A percentile compares a stretch with the other conserved stretches of the same genome.
These are phyloP conservation scores for Sarcophaga caerulescens DNA, from an alignment of 2,888 invertebrate genomes.

Conservation along the genomic window DNA sequence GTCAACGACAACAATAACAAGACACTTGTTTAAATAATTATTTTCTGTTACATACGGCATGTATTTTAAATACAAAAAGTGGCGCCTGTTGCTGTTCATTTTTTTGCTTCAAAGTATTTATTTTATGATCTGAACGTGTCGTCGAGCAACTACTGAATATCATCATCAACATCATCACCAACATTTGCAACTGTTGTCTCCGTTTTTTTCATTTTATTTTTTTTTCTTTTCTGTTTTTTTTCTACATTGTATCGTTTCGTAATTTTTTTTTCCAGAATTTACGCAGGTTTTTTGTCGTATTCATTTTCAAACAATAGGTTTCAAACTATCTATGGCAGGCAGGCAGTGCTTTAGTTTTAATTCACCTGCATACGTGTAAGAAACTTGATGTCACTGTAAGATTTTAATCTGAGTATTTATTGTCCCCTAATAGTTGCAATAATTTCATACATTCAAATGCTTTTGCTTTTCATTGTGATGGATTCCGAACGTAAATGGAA, in stretches of 20 bases:
- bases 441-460: not conserved
- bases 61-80: conserved; percentile 57
- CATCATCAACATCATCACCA: not conserved
- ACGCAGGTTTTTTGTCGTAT: not conserved
- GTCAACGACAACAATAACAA: conserved; percentile 22
- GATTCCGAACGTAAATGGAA: conserved; percentile 34
- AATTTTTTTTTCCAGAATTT: not conserved
- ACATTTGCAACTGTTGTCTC: not conserved
- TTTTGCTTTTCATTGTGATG: not conserved
- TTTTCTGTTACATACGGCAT: not conserved
- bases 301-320: conserved; percentile 11
- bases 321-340: conserved; percentile 17
- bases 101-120: conserved; percentile 42
- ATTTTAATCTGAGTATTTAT: conserved; percentile 51
- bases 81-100: conserved; percentile 60
- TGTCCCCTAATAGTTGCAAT: not conserved
- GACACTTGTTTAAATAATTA: conserved; percentile 67
- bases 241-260: not conserved
- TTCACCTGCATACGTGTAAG: conserved; percentile 11
- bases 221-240: not conserved
- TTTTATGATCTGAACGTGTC: conserved; percentile 66
- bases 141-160: conserved; percentile 43
- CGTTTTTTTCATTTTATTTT: not conserved
- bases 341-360: conserved; percentile 33
- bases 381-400: conserved; percentile 7